A percentile compares a stretch with the other conserved stretches of the same genome.
Conservation (phyloP, 2,888 invertebrate species). For the Metallyticus violacea region DNA sequence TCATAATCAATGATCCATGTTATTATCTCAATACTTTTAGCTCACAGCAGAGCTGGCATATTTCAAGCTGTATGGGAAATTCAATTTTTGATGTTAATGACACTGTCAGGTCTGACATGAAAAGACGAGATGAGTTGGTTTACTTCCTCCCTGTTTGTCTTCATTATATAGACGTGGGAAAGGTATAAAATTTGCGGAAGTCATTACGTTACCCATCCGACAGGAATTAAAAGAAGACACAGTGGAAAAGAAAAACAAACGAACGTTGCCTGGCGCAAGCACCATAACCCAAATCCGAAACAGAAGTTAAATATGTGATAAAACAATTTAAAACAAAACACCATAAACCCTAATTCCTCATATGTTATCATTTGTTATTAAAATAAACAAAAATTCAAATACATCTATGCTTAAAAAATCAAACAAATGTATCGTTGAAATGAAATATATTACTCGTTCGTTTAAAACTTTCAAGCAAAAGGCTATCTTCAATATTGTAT, state of each 20-base stretch:
- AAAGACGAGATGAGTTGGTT: neutral
- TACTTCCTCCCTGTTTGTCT: neutral
- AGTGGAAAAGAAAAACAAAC: neutral
- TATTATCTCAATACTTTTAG: no score
- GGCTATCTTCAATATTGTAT: neutral
- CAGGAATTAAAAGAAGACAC: neutral
- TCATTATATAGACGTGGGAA: conserved; percentile 45
- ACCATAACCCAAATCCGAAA: neutral
- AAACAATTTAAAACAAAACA: neutral
- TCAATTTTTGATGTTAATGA: neutral
- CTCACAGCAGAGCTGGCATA: no score
- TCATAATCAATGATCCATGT: no score
- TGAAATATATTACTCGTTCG: neutral
- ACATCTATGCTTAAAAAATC: neutral
- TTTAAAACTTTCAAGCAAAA: neutral
- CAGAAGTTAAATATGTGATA: neutral
- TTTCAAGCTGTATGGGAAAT: neutral
- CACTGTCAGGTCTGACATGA: neutral
- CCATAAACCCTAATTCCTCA: neutral
- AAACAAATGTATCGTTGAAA: neutral
- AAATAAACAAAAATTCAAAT: neutral
- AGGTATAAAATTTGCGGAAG: conserved; percentile 50
- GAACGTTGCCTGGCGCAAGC: conserved; percentile 10
- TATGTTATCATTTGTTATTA: no score
- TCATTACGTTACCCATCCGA: neutral